These are phyloP conservation scores for Circaetus cinerascens DNA, from an alignment of 2,113 vertebrate species.

Conservation along the genomic window DNA sequence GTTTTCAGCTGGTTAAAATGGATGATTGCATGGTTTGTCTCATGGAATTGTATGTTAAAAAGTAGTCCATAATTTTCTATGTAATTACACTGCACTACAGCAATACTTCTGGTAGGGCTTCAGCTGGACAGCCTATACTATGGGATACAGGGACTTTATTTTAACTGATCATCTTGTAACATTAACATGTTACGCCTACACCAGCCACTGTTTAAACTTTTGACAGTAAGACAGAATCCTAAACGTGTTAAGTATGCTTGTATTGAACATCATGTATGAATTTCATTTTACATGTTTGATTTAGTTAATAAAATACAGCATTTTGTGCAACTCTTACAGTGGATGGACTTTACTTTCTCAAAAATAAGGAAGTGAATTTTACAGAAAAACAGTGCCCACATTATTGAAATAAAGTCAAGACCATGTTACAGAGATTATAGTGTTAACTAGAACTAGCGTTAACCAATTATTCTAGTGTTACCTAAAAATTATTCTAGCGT, in stretches of 20 bases:
- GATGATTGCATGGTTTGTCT: neutral
- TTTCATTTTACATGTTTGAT: neutral
- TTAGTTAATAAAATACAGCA: conserved; percentile 18
- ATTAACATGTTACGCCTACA: neutral
- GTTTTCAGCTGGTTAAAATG: neutral
- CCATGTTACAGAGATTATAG: neutral
- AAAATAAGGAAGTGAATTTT: neutral
- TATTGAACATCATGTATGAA: neutral
- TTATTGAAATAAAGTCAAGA: neutral
- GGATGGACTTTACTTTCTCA: neutral
- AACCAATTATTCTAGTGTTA: neutral
- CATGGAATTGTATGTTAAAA: neutral
- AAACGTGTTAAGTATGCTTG: neutral
- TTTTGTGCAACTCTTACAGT: neutral
- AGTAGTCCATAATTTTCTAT: neutral
- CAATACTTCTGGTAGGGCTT: neutral
- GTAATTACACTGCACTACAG: neutral
- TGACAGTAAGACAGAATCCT: neutral
- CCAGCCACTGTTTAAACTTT: neutral
- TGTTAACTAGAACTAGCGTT: neutral
- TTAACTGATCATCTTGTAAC: neutral
- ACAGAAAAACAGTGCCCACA: neutral
- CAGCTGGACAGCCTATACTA: neutral
- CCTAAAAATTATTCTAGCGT: neutral
- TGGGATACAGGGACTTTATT: neutral